Evolutionary conservation across 2,113 vertebrate species (phyloP), one percentile per base, ranked within the genome.

Genomic region (Mustela nigripes): DNA sequence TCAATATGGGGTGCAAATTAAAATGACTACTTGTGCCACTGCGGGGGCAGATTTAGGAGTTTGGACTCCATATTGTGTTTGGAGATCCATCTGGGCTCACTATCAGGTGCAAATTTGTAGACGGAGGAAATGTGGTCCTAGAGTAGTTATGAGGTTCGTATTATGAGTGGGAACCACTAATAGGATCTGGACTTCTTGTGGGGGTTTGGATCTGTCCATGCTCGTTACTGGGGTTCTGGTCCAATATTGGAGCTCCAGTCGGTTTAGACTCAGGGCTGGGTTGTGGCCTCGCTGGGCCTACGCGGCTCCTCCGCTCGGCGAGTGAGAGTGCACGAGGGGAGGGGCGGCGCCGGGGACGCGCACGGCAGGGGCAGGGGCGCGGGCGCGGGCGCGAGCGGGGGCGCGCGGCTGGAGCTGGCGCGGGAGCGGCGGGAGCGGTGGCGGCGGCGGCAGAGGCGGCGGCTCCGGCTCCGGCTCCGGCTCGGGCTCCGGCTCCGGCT

Each of bases 261-360:
- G 28, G 15, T 45, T 71, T 42, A 53, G 74, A 79, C 58, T 36
- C 16, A 9, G 26, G 62, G 12, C 4, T 96, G 90, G 48, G 74
- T 26, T 84, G 89, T 33, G 91, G 95, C 90, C 94, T 96, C 79
- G 14, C 74, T 3, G 26, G 97, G 97, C 98, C 96, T 97, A 62
- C 48, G 19, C 60, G 36, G 92, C 95, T 97, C 76, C 33, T 33
- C 90, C 4, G 94, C 92, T 92, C 62, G 83, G 18, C 31, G 3
- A 95, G 96, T 89, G 73, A 86, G 97, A 97, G 98, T 94, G 98
- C 97, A 98, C 96, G 97, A 97, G 97, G 97, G 97, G 98, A 98
- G 97, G 97, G 98, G 97, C 97, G 95, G 97, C 73, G 93, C 78
- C 97, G 96, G 91, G 93, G 19, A 33, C 97, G 97, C 96, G 93